Base-by-base conservation (phyloP, 2,888 invertebrate species). In the Cantharis lateralis region DNA sequence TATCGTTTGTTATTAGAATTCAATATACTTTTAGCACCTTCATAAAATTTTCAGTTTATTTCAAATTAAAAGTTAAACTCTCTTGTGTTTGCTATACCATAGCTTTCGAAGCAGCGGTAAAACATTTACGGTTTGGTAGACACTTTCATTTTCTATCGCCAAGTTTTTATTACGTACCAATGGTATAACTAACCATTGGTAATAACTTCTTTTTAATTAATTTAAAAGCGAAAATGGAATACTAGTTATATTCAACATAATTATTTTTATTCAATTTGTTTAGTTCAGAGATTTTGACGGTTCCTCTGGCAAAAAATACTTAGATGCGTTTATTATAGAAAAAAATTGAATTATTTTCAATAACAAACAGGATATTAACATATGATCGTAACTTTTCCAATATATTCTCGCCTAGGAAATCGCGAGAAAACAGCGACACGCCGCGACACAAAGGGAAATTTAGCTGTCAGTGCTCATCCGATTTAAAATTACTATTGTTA, bases 361-460 rank as follows among this genome's bases (percentile, higher is more conserved):
- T 77, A 77, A 74, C 71, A 66, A 71, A 77, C 77, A 77, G 77
- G 77, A 77, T 77, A 77, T 77, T 77, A 77, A 72, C 70, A 74
- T 70, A 77, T 70, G 66, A 63, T 74, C 77, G 68, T 77, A 77
- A 77, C 77, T 77, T 77, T 77, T 74, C 77, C 77, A 77, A 77
- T 77, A 77, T 77, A 77, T 61, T 71, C 63, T 72, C 70, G 24
- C 62, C 64, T 69, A 74, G 74, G 64, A 74, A 72, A 74, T 74
- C 77, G 68, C 70, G 26, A 66, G 64, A 63, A 63, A 69, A 74
- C 69, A 74, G 32, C 61, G 76, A 72, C 73, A 61, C 71, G 26
- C 75, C 70, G 61, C 73, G 71, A 78, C 70, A 76, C 79, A 80
- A 79, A 80, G 78, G 80, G 80, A 80, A 80, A 80, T 80, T 80